phyloP scores from a whole-genome alignment of 2,888 invertebrate genomes.

The Saturnia pavonia region DNA sequence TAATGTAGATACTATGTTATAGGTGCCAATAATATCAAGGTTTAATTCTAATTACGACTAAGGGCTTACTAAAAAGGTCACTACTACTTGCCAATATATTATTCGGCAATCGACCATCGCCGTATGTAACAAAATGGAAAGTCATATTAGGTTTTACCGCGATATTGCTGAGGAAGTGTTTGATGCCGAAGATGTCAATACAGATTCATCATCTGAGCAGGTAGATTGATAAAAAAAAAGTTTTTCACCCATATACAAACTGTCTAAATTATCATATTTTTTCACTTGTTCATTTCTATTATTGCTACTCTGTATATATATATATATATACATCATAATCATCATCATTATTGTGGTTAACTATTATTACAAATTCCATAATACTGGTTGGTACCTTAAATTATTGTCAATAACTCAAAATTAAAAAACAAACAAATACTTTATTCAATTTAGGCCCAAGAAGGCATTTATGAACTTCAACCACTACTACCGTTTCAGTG shows the following conservation, averaged over 20 bases:
- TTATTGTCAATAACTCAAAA: too few relatives aligned
- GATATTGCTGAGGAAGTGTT: conserved; percentile 70
- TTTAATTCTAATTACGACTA: neutral
- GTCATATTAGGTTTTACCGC: conserved; percentile 59
- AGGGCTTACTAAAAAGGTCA: conserved; percentile 5
- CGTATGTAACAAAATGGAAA: conserved; percentile 52
- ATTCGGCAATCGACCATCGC: neutral
- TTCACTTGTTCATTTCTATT: neutral
- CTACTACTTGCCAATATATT: conserved; percentile 15
- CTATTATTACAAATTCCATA: too few relatives aligned
- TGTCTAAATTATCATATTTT: neutral
- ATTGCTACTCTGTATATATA: neutral
- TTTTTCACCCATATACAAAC: neutral
- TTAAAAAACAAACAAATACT: too few relatives aligned
- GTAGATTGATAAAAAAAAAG: conserved; percentile 40
- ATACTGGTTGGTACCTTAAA: too few relatives aligned
- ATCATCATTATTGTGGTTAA: neutral
- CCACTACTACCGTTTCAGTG: too few relatives aligned
- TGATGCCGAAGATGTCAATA: conserved; percentile 81
- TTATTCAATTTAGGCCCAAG: too few relatives aligned
- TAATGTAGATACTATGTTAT: neutral
- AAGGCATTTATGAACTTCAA: too few relatives aligned
- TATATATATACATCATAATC: neutral
- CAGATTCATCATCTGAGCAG: conserved; percentile 69
- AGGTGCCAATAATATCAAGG: conserved; percentile 8